Conservation (phyloP, 2,888 invertebrate genomes). For the Acleris cristana region DNA sequence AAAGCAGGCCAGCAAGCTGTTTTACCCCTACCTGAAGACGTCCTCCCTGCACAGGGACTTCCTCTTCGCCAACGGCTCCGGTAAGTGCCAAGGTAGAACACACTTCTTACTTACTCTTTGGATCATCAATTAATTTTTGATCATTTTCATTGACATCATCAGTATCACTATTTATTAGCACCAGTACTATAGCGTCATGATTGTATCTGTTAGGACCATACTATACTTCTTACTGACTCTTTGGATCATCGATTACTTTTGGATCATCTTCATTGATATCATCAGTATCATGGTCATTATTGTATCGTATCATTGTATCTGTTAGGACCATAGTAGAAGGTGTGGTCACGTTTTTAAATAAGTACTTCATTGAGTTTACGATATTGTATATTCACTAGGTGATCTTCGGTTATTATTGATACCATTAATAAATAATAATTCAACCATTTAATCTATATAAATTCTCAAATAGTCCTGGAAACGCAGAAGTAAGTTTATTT, state of each 20-base stretch:
- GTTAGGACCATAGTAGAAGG: no score
- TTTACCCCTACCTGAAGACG: constrained; percentile 84
- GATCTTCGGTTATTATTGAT: no score
- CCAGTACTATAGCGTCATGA: background rate
- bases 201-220: no score
- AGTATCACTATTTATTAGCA: background rate
- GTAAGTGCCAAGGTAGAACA: constrained; percentile 58
- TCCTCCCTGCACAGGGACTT: constrained; percentile 84
- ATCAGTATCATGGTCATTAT: background rate
- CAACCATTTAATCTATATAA: no score
- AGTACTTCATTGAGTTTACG: no score
- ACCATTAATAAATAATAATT: no score
- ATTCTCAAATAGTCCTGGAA: no score
- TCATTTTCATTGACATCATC: background rate
- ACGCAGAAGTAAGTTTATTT: no score
- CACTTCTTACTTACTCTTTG: constrained; percentile 10
- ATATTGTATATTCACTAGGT: no score
- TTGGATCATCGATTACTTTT: background rate
- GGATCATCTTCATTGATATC: background rate
- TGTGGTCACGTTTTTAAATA: no score
- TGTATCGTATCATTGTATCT: background rate
- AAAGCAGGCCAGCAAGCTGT: constrained; percentile 79
- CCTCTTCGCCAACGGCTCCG: constrained; percentile 83
- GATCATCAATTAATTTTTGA: background rate
- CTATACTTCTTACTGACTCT: constrained; percentile 2